phyloP scores from a whole-genome alignment of 2,888 invertebrate genomes.

The Heliconius cydno region DNA sequence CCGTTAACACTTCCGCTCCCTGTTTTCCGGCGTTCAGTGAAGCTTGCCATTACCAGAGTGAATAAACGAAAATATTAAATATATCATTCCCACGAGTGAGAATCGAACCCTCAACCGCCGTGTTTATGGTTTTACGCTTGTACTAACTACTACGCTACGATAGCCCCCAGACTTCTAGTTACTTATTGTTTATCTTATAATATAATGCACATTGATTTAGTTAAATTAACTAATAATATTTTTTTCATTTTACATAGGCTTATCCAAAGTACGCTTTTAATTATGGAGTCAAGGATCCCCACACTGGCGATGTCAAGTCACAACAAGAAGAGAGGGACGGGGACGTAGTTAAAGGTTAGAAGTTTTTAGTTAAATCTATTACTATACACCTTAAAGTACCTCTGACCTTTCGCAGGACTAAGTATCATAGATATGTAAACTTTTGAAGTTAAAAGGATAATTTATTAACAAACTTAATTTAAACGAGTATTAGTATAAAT shows the following conservation, averaged over 20 bases:
- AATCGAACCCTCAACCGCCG: no score
- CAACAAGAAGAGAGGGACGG: constrained; percentile 88
- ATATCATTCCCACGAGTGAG: no score
- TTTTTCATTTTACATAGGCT: constrained; percentile 67
- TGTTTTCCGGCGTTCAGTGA: no score
- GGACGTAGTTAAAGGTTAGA: constrained; percentile 86
- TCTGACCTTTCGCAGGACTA: background rate
- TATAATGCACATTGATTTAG: background rate
- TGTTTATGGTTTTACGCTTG: no score
- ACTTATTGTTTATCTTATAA: no score
- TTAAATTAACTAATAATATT: background rate
- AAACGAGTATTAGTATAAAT: background rate
- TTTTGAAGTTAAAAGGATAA: constrained; percentile 2
- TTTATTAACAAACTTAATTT: background rate
- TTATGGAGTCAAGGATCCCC: constrained; percentile 87
- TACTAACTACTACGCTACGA: no score
- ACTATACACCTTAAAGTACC: background rate
- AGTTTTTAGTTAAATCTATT: background rate
- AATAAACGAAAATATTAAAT: no score
- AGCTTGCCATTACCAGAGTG: no score
- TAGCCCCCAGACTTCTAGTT: no score
- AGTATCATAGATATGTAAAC: background rate
- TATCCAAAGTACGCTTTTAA: constrained; percentile 88
- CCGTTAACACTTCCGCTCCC: no score
- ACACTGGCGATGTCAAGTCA: constrained; percentile 88